These are phyloP conservation scores for Dendrocincla tyrannina DNA, from an alignment of 2,797 vertebrate species.

Conservation along the genomic window DNA sequence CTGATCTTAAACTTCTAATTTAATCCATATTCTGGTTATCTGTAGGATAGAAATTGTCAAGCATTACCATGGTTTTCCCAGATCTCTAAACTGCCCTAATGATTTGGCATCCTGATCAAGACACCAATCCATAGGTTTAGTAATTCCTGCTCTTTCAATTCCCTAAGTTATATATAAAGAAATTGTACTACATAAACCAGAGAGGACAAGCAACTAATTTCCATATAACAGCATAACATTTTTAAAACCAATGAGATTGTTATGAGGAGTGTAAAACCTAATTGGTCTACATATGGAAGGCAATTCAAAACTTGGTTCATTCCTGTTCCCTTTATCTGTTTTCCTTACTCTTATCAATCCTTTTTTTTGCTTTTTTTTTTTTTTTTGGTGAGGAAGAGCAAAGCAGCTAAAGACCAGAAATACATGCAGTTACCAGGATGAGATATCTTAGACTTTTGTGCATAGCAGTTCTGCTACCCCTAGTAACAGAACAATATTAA, in stretches of 20 bases:
- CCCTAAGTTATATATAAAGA: background rate
- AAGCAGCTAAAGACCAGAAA: background rate
- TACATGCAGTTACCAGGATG: background rate
- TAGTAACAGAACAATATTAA: background rate
- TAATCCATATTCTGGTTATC: background rate
- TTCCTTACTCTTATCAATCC: background rate
- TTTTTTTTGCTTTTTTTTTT: background rate
- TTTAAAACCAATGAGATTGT: background rate
- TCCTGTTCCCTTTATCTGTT: background rate
- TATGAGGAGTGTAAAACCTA: background rate
- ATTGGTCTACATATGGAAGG: background rate
- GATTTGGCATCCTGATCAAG: background rate
- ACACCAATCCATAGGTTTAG: accelerated
- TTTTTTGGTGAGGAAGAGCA: background rate
- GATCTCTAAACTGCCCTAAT: background rate
- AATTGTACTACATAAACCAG: background rate
- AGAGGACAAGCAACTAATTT: background rate
- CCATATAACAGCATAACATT: background rate
- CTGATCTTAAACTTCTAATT: background rate
- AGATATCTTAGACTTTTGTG: background rate
- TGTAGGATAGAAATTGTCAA: background rate
- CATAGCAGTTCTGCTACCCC: background rate
- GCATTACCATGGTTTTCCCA: background rate
- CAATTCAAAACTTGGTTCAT: background rate
- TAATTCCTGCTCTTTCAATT: background rate